Evolutionary conservation across 1,140 invertebrate species (phyloP).

Genomic region (Ceratina japonica): DNA sequence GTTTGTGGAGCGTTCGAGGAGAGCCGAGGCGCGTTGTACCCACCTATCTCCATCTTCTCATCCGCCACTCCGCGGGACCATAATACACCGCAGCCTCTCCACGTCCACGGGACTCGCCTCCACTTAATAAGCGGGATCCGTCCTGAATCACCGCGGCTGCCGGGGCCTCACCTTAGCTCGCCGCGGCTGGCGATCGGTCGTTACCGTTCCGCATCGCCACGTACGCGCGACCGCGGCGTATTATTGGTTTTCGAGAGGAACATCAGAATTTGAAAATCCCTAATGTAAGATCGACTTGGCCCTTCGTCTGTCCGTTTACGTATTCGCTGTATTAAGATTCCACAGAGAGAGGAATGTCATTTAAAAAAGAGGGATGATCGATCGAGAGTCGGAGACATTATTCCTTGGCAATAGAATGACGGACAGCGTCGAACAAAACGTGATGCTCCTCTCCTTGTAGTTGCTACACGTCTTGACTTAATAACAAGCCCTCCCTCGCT

Average conservation of each 20-base stretch:
- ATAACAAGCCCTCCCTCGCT: conserved; percentile 59
- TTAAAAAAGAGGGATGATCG: neutral
- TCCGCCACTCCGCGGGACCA: conserved; percentile 65
- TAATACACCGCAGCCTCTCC: conserved; percentile 74
- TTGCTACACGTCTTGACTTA: conserved; percentile 62
- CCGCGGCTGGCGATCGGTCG: conserved; percentile 43
- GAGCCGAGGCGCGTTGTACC: conserved; percentile 66
- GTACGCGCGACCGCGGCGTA: conserved; percentile 44
- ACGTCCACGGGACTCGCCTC: conserved; percentile 73
- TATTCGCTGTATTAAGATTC: too few relatives aligned
- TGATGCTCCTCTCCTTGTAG: conserved; percentile 56
- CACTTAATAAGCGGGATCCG: conserved; percentile 79
- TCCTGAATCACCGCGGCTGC: conserved; percentile 75
- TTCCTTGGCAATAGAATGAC: conserved; percentile 4
- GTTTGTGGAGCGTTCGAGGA: conserved; percentile 77
- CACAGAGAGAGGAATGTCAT: too few relatives aligned
- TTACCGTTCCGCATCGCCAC: conserved; percentile 49
- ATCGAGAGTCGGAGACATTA: neutral
- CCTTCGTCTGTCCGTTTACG: too few relatives aligned
- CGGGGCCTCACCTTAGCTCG: conserved; percentile 56
- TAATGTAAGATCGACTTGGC: too few relatives aligned
- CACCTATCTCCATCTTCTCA: conserved; percentile 77
- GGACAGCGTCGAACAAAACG: conserved; percentile 37
- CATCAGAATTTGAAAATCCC: neutral
- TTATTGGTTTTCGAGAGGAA: conserved; percentile 58